Percentiles rank a stretch among this genome's conserved stretches.
These are phyloP conservation scores for Antrozous pallidus DNA, from an alignment of 2,797 vertebrate genomes.

Conservation along the genomic window DNA sequence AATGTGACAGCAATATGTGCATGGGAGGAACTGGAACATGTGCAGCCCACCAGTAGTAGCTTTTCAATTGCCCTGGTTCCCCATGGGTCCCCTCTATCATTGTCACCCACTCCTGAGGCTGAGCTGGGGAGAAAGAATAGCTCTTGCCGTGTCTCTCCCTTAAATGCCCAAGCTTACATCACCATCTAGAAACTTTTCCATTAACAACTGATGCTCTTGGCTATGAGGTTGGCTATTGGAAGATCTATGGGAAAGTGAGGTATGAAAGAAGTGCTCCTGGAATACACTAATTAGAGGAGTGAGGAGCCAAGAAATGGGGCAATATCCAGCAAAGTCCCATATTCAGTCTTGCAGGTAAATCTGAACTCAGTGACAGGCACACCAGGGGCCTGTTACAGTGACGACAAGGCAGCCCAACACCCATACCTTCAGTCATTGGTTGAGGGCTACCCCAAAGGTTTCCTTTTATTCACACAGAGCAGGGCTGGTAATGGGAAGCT, in stretches of 20 bases:
- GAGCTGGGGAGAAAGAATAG: not conserved
- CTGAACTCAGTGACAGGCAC: not conserved
- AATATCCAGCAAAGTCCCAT: not conserved
- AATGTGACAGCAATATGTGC: too few species aligned
- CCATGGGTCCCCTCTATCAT: rapidly evolving
- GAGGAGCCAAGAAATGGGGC: not conserved
- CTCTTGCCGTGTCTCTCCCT: not conserved
- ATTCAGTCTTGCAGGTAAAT: not conserved
- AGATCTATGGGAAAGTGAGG: not conserved
- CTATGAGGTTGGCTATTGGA: not conserved
- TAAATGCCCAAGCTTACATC: too few species aligned
- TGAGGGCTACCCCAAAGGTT: not conserved
- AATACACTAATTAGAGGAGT: not conserved
- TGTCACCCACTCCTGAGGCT: not conserved
- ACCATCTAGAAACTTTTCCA: not conserved
- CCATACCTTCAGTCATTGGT: not conserved
- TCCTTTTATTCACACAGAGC: not conserved
- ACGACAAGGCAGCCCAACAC: rapidly evolving
- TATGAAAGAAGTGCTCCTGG: not conserved
- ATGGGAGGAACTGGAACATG: rapidly evolving
- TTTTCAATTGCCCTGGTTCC: not conserved
- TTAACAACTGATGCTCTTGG: rapidly evolving
- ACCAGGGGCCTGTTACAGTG: not conserved
- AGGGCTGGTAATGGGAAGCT: not conserved
- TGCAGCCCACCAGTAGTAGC: not conserved